These are phyloP conservation scores for Protobothrops flavoviridis DNA, from an alignment of 2,113 vertebrate species.

Conservation along the genomic window DNA sequence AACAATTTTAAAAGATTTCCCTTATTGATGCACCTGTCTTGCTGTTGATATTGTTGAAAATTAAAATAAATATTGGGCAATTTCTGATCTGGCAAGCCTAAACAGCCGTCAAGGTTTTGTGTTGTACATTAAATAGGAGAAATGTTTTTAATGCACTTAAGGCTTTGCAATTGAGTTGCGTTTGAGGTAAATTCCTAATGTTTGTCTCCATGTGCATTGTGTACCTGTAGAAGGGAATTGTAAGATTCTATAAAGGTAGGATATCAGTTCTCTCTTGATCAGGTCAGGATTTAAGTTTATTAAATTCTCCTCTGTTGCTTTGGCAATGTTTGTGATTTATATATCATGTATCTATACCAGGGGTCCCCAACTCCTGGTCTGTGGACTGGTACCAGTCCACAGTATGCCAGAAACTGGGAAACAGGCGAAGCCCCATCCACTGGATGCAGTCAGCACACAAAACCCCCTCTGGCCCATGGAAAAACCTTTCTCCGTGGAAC, in stretches of 20 bases:
- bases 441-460: too few relatives aligned
- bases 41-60: background rate
- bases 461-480: too few relatives aligned
- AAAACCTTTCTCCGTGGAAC: too few relatives aligned
- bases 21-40: background rate
- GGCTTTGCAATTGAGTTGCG: background rate
- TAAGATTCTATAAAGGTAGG: background rate
- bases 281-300: background rate
- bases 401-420: too few relatives aligned
- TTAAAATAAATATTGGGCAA: background rate
- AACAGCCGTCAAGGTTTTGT: background rate
- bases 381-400: too few relatives aligned
- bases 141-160: background rate
- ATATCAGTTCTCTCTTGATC: background rate
- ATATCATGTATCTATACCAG: too few relatives aligned
- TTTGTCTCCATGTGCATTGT: background rate
- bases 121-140: background rate
- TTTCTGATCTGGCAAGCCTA: background rate
- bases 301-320: background rate
- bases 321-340: background rate
- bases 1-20: background rate
- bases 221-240: background rate
- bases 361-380: too few relatives aligned
- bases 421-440: too few relatives aligned
- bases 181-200: background rate